These are phyloP conservation scores for Cherax destructor DNA, from an alignment of 1,140 invertebrate genomes.

Conservation along the genomic window DNA sequence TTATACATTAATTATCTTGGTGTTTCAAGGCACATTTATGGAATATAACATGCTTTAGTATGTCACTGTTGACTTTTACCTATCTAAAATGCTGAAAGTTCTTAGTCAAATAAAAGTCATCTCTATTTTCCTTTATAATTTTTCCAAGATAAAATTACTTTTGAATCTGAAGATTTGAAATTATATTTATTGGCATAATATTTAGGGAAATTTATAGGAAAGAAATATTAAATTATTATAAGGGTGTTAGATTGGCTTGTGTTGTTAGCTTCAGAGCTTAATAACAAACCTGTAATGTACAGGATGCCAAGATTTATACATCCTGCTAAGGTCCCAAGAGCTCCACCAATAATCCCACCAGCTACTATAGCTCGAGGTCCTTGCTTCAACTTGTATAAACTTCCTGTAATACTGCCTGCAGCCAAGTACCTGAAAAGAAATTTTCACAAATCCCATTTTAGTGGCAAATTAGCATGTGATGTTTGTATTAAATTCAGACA, in stretches of 20 bases:
- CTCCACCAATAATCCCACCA: slow-evolving; percentile 30
- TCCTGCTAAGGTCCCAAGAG: slow-evolving; percentile 38
- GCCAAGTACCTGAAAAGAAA: slow-evolving; percentile 15
- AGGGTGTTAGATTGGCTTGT: too few species aligned
- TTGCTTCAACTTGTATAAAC: slow-evolving; percentile 40
- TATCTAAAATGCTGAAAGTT: too few species aligned
- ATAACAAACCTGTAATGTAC: slow-evolving; percentile 42
- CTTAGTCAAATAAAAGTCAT: too few species aligned
- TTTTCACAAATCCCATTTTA: too few species aligned
- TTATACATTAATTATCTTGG: too few species aligned
- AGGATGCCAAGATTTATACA: slow-evolving; percentile 11
- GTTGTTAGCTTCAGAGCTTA: background rate
- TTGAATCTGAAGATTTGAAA: background rate
- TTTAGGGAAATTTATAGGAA: background rate
- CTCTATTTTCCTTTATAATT: too few species aligned
- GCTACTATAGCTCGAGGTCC: slow-evolving; percentile 44
- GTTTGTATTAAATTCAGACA: too few species aligned
- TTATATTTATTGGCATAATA: background rate
- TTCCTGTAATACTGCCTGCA: slow-evolving; percentile 22
- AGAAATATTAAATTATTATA: background rate
- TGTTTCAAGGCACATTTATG: too few species aligned
- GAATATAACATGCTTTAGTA: too few species aligned
- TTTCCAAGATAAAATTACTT: too few species aligned
- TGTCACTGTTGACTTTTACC: too few species aligned
- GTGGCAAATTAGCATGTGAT: too few species aligned